A percentile compares a stretch with the other conserved stretches of the same genome.
phyloP scores from a whole-genome alignment of 2,113 vertebrate genomes.

The Phainopepla nitens region DNA sequence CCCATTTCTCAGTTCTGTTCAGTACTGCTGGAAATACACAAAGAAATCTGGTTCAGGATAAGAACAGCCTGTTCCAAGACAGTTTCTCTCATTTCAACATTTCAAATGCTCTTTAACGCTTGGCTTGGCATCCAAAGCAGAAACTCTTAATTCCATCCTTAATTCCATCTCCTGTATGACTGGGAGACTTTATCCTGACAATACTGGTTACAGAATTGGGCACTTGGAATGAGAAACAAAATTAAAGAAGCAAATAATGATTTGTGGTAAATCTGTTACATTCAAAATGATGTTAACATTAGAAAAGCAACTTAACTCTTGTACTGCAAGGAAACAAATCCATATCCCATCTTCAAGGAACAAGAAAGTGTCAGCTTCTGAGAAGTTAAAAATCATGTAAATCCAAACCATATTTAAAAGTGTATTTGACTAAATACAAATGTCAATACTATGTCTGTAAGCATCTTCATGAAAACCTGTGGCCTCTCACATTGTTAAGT shows the following conservation, averaged over 20 bases:
- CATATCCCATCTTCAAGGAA: background rate
- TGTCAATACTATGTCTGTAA: background rate
- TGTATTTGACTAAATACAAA: background rate
- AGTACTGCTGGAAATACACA: background rate
- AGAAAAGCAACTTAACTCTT: background rate
- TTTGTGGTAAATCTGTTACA: background rate
- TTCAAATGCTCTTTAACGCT: background rate
- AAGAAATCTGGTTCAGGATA: background rate
- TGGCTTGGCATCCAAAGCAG: background rate
- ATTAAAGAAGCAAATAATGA: background rate
- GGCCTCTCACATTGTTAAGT: background rate
- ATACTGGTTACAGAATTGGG: background rate
- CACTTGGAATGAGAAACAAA: background rate
- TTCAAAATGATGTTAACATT: background rate
- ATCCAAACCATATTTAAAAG: background rate
- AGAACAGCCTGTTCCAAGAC: constrained; percentile 11
- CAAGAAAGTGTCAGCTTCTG: background rate
- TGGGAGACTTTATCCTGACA: background rate
- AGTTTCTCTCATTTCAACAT: background rate
- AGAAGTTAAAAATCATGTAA: background rate
- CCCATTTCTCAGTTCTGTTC: background rate
- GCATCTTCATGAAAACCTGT: background rate
- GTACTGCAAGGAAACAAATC: background rate
- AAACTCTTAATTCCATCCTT: background rate
- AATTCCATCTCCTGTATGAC: background rate